Conservation (phyloP, 2,888 invertebrate species). For the Drosophila demipolita region DNA sequence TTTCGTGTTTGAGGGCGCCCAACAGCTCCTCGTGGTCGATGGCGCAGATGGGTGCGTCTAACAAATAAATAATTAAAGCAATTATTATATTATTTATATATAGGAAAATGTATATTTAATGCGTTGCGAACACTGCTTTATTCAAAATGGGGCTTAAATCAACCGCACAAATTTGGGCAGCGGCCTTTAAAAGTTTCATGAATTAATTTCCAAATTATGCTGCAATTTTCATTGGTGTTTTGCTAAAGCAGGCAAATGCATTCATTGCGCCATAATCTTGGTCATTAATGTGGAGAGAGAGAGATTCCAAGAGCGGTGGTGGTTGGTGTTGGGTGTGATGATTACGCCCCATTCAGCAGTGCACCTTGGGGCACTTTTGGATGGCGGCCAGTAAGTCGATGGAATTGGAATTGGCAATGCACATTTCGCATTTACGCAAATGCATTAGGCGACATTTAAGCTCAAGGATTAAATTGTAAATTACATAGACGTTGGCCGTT, state of each 20-base stretch:
- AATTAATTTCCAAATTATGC: conserved; percentile 56
- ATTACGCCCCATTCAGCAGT: conserved; percentile 23
- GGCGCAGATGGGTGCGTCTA: conserved; percentile 89
- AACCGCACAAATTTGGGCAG: conserved; percentile 23
- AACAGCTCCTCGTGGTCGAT: conserved; percentile 92
- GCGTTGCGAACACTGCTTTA: conserved; percentile 10
- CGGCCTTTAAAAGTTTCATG: conserved; percentile 59
- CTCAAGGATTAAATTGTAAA: conserved; percentile 81
- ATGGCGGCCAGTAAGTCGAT: conserved; percentile 51
- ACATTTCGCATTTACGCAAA: conserved; percentile 40
- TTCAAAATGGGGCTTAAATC: conserved; percentile 28
- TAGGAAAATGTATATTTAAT: conserved; percentile 41
- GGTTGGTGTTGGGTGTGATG: neutral
- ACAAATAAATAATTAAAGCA: conserved; percentile 68
- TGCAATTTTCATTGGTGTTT: conserved; percentile 8
- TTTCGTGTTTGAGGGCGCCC: conserved; percentile 95
- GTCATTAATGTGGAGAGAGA: conserved; percentile 66
- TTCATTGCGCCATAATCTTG: conserved; percentile 79
- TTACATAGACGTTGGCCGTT: conserved; percentile 71
- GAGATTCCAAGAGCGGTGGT: neutral
- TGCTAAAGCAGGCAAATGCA: conserved; percentile 72
- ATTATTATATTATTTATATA: conserved; percentile 44
- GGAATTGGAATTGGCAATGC: conserved; percentile 3
- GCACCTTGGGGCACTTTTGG: conserved; percentile 59
- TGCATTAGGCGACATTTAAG: conserved; percentile 76